Evolutionary conservation across 2,888 invertebrate species (phyloP).

Genomic region (Pantelozetes paolii): DNA sequence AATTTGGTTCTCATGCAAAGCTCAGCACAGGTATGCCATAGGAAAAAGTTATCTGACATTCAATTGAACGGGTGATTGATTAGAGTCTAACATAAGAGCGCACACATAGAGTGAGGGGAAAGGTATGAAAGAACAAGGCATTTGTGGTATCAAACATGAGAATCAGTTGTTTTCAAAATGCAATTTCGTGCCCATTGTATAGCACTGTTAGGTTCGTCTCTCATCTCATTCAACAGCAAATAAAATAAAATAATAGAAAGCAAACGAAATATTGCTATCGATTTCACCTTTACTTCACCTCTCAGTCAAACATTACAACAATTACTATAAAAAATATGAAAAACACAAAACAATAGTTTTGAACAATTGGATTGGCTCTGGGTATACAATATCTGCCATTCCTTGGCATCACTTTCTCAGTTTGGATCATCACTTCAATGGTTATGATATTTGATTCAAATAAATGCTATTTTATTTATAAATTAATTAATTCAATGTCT

Average conservation of each 20-base stretch:
- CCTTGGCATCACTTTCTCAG: too few relatives aligned
- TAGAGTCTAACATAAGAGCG: conserved; percentile 5
- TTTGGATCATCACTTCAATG: too few relatives aligned
- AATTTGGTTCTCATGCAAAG: conserved; percentile 8
- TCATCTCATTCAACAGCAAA: neutral
- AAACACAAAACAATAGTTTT: neutral
- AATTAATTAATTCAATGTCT: too few relatives aligned
- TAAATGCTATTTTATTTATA: too few relatives aligned
- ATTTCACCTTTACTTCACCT: neutral
- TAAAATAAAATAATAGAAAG: neutral
- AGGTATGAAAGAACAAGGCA: neutral
- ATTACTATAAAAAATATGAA: neutral
- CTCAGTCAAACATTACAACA: neutral
- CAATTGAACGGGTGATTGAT: conserved; percentile 23
- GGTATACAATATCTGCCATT: too few relatives aligned
- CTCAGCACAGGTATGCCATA: too few relatives aligned
- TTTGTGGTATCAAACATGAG: conserved; percentile 4
- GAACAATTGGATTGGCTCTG: neutral
- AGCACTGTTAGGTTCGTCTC: neutral
- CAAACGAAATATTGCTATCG: neutral
- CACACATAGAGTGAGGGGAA: neutral
- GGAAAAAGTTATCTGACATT: conserved; percentile 7
- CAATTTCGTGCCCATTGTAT: conserved; percentile 23
- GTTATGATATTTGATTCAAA: too few relatives aligned
- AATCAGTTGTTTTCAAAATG: conserved; percentile 17